Evolutionary conservation across 2,797 vertebrate species (phyloP).

Genomic region (Garrulus glandarius): DNA sequence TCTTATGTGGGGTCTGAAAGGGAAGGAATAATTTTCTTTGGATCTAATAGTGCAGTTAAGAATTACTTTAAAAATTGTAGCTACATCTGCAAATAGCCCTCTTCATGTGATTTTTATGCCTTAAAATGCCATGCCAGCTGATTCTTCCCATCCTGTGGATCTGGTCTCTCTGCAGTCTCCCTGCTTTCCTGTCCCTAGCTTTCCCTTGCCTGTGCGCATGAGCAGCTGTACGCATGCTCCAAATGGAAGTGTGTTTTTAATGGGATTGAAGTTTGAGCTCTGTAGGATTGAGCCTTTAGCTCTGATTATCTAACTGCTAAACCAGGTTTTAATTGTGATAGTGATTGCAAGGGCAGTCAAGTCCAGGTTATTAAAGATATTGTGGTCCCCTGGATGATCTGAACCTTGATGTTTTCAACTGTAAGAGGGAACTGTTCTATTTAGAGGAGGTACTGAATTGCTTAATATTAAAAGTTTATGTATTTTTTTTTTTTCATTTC

Average conservation of each 20-base stretch:
- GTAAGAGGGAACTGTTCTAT: neutral
- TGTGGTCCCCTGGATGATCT: neutral
- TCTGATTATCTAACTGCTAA: constrained; percentile 42
- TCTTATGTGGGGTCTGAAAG: neutral
- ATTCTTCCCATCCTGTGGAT: neutral
- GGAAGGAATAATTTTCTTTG: neutral
- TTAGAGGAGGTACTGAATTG: neutral
- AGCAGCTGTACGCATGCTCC: neutral
- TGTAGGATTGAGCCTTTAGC: constrained; percentile 29
- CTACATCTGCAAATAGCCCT: neutral
- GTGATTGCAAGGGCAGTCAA: neutral
- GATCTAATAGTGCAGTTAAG: neutral
- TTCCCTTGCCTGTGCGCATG: neutral
- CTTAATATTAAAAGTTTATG: neutral
- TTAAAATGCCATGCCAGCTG: neutral
- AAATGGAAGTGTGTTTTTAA: constrained; percentile 31
- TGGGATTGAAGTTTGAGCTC: constrained; percentile 40
- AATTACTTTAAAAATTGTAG: neutral
- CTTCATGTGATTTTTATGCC: neutral
- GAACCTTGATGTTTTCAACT: neutral
- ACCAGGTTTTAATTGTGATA: constrained; percentile 29
- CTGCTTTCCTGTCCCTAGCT: neutral
- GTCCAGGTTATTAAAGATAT: neutral
- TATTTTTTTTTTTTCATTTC: neutral
- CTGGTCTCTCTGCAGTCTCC: neutral